phyloP scores from a whole-genome alignment of 2,113 vertebrate genomes.

The Hyperoodon ampullatus region DNA sequence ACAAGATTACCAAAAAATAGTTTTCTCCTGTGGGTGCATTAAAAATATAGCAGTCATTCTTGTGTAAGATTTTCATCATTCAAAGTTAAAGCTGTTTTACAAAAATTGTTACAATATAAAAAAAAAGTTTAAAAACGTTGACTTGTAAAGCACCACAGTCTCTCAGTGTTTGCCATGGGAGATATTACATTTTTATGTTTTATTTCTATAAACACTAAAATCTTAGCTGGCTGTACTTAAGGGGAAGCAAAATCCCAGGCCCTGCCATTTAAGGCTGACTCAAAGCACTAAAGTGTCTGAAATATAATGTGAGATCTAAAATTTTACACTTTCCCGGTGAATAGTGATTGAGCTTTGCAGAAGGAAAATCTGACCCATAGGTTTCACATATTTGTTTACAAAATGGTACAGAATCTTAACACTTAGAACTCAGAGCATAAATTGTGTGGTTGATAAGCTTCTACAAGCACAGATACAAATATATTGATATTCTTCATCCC shows the following conservation, averaged over 20 bases:
- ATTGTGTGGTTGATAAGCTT: neutral
- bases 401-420: constrained; percentile 22
- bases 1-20: constrained; percentile 49
- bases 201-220: constrained; percentile 64
- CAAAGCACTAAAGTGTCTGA: constrained; percentile 41
- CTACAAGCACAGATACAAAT: constrained; percentile 45
- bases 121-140: constrained; percentile 67
- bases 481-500: neutral
- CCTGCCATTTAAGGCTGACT: constrained; percentile 45
- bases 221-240: constrained; percentile 51
- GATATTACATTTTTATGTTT: constrained; percentile 70
- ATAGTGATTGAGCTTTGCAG: constrained; percentile 24
- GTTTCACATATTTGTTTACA: constrained; percentile 48
- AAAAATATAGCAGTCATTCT: constrained; percentile 57
- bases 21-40: constrained; percentile 61
- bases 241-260: neutral
- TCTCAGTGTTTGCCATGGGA: neutral
- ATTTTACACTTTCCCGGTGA: constrained; percentile 31
- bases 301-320: constrained; percentile 50
- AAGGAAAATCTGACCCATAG: constrained; percentile 60
- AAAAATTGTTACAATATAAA: constrained; percentile 60
- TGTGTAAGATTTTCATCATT: constrained; percentile 64
- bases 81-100: constrained; percentile 68
- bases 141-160: constrained; percentile 2
- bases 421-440: constrained; percentile 16